Conservation (phyloP, 2,888 invertebrate genomes). For the Macrosiphum euphorbiae region DNA sequence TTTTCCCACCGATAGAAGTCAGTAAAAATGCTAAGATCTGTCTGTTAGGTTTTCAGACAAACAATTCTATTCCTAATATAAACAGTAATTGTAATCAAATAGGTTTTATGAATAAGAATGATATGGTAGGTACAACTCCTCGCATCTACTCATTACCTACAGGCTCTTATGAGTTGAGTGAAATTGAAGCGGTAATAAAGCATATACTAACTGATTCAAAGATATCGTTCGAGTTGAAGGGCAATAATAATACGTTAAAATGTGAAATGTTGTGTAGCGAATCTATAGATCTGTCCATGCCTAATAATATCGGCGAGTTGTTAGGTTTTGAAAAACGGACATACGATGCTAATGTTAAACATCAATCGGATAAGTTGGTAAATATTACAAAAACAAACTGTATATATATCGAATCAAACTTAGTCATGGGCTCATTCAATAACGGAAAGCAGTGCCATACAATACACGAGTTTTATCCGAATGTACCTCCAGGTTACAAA, state of each 20-base stretch:
- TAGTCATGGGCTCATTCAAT: conserved; percentile 46
- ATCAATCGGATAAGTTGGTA: not conserved
- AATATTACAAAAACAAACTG: conserved; percentile 13
- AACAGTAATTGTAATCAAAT: not conserved
- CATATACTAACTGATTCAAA: conserved; percentile 67
- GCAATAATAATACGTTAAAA: not conserved
- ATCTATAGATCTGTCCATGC: conserved; percentile 51
- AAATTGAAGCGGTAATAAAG: not conserved
- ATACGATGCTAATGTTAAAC: not conserved
- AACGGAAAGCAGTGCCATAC: no score
- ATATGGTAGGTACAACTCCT: no score
- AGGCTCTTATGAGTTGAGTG: conserved; percentile 1
- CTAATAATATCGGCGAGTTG: not conserved
- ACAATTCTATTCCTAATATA: conserved; percentile 55
- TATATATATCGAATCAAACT: conserved; percentile 63
- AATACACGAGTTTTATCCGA: conserved; percentile 68
- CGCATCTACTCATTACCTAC: not conserved
- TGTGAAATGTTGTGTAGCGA: not conserved
- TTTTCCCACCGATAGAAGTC: no score
- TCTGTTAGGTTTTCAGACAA: not conserved
- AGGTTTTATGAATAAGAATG: no score
- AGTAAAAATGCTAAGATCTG: not conserved
- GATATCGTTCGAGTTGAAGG: conserved; percentile 66
- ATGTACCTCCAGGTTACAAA: conserved; percentile 69
- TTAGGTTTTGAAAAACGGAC: conserved; percentile 66